A percentile compares a stretch with the other conserved stretches of the same genome.
phyloP scores from a whole-genome alignment of 2,888 invertebrate genomes.

The Notodonta dromedarius region DNA sequence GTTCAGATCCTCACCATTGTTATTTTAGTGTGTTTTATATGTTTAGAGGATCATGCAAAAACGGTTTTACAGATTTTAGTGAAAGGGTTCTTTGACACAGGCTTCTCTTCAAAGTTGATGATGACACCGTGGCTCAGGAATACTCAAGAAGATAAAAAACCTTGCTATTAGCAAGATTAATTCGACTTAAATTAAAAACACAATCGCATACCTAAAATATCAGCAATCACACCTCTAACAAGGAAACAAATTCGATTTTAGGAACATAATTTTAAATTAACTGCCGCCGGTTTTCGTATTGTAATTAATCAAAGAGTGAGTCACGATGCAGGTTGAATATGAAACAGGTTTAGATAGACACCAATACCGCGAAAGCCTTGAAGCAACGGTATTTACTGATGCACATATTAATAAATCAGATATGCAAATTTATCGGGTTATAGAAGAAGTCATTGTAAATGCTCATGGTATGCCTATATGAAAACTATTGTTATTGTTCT shows the following conservation, averaged over 20 bases:
- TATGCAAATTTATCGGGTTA: conserved; percentile 20
- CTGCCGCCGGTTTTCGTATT: conserved; percentile 13
- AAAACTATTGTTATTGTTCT: not conserved
- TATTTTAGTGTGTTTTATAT: not conserved
- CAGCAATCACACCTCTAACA: conserved; percentile 18
- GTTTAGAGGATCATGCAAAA: not conserved
- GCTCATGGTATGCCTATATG: not conserved
- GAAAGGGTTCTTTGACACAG: too few relatives aligned
- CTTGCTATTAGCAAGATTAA: too few relatives aligned
- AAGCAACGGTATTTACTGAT: conserved; percentile 20
- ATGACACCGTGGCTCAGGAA: too few relatives aligned
- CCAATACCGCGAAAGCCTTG: conserved; percentile 31
- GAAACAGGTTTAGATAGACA: conserved; percentile 22
- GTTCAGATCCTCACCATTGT: conserved; percentile 8
- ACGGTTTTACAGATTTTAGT: too few relatives aligned
- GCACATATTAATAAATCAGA: conserved; percentile 28
- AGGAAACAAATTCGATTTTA: conserved; percentile 19
- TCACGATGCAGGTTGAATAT: conserved; percentile 21
- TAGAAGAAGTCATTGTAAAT: not conserved
- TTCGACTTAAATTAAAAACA: too few relatives aligned
- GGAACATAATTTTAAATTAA: conserved; percentile 12
- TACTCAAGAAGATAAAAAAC: too few relatives aligned
- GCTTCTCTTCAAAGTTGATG: too few relatives aligned
- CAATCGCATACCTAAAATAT: conserved; percentile 7
- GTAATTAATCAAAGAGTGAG: conserved; percentile 28